Base-by-base conservation (phyloP, 64 coral and sea anemone species). In the Pachyseris speciosa region DNA sequence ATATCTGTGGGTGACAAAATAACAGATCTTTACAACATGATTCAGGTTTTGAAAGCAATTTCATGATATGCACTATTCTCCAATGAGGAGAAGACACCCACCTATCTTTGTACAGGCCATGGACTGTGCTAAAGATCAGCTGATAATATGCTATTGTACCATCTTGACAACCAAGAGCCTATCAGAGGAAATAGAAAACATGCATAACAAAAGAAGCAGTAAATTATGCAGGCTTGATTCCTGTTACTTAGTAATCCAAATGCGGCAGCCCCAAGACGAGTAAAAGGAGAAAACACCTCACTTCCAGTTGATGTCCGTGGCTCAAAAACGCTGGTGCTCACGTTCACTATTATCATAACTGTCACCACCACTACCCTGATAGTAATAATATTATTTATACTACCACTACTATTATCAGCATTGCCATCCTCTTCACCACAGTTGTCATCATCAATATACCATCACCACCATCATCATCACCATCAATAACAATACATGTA, bases 61-160 rank as follows among this genome's bases (percentile, higher is more conserved):
- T n/a, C n/a, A n/a, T n/a, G n/a, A n/a, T n/a, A n/a, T n/a, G n/a
- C n/a, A n/a, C n/a, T n/a, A n/a, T n/a, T n/a, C n/a, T n/a, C n/a
- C n/a, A n/a, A n/a, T n/a, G n/a, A n/a, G n/a, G n/a, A n/a, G n/a
- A n/a, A 8, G 77, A 63, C 31, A 89, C 64, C 19, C 59, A 92
- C 96, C 96, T 98, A 64, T 98, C 96, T 74, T 98, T 94, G 85
- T 92, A 98, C n/a, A 98, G 65, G 28, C 96, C 96, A 89, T 98
- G 96, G 37, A 98, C 96, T 57, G 96, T 98, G 33, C 96, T 98
- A 31, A 95, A 98, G 32, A 95, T 92, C 13, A 98, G 85, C 45
- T 98, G 96, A 88, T 98, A 98, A 51, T 95, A 98, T 27, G 96
- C 96, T 74, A 98, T 98, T 38, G 96, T 98, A 6, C 96, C 96